Percentiles rank a stretch among this genome's conserved stretches.
Evolutionary conservation across 23 tunicate species (phyloP).

Genomic region (Aplidium turbinatum): DNA sequence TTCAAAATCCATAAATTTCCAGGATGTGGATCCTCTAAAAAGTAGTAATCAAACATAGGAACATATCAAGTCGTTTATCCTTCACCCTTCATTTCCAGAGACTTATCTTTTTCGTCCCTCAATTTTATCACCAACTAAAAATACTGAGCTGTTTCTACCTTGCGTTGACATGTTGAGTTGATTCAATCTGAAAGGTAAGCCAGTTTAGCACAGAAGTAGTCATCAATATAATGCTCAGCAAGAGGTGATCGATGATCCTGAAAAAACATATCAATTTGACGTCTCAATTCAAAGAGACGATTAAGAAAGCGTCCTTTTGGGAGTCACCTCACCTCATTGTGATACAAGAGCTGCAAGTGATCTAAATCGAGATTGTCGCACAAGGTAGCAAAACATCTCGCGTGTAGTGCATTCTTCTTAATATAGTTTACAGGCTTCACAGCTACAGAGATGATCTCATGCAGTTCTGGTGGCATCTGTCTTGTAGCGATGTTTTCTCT

Average conservation of each 20-base stretch:
- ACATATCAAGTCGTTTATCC: conserved; percentile 46
- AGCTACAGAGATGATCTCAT: conserved; percentile 50
- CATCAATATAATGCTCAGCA: conserved; percentile 48
- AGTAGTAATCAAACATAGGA: conserved; percentile 32
- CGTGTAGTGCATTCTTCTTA: conserved; percentile 61
- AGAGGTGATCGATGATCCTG: conserved; percentile 48
- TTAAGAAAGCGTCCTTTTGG: conserved; percentile 50
- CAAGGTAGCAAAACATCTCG: conserved; percentile 55
- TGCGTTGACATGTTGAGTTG: conserved; percentile 60
- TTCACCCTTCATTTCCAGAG: conserved; percentile 45
- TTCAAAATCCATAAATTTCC: conserved; percentile 47
- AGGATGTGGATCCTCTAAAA: conserved; percentile 48
- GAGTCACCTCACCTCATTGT: conserved; percentile 58
- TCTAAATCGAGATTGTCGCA: conserved; percentile 50
- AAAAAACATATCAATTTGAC: conserved; percentile 45
- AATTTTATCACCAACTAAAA: conserved; percentile 13
- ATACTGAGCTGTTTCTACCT: conserved; percentile 34
- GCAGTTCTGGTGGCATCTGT: conserved; percentile 68
- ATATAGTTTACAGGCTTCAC: conserved; percentile 50
- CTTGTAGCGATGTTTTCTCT: conserved; percentile 32
- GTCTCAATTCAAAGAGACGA: conserved; percentile 63
- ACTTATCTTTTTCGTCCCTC: conserved; percentile 33
- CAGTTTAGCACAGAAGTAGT: conserved; percentile 56
- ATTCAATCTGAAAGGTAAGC: conserved; percentile 58
- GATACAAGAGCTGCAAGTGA: conserved; percentile 52